Conservation (phyloP, 2,797 vertebrate genomes). For the Mormyrus hasselquistii region DNA sequence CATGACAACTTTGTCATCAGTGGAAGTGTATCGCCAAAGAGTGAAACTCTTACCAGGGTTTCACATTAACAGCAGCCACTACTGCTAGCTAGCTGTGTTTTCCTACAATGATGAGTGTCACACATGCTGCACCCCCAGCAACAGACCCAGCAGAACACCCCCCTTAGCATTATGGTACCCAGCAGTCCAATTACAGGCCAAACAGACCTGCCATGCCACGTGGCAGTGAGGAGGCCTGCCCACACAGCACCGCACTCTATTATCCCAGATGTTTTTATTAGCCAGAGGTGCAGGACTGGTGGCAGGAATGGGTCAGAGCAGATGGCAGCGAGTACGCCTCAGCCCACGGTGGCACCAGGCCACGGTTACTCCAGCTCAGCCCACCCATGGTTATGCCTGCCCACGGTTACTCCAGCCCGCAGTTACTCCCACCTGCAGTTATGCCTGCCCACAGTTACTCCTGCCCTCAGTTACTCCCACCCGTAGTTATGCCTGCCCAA, state of each 20-base stretch:
- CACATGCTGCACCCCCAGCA: conserved; percentile 14
- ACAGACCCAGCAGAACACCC: not conserved
- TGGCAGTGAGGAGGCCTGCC: conserved; percentile 37
- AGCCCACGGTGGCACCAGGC: not conserved
- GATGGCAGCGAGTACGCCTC: conserved; percentile 38
- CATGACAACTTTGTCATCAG: not conserved
- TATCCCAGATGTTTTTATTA: conserved; percentile 49
- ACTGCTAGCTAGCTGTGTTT: not conserved
- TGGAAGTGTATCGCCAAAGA: not conserved
- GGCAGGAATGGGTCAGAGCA: conserved; percentile 31
- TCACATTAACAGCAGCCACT: not conserved
- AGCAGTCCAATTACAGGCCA: not conserved
- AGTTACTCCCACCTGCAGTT: not conserved
- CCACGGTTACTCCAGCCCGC: not conserved
- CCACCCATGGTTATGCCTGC: not conserved
- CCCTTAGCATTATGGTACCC: not conserved
- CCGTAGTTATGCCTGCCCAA: not conserved
- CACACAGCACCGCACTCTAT: conserved; percentile 39
- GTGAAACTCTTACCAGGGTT: not conserved
- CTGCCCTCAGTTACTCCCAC: not conserved
- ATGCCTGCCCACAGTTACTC: not conserved
- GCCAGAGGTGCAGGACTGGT: conserved; percentile 30
- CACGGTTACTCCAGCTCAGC: not conserved
- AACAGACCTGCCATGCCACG: not conserved
- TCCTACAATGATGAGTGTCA: not conserved